Conservation (phyloP, 2,797 vertebrate species). For the Fratercula arctica region DNA sequence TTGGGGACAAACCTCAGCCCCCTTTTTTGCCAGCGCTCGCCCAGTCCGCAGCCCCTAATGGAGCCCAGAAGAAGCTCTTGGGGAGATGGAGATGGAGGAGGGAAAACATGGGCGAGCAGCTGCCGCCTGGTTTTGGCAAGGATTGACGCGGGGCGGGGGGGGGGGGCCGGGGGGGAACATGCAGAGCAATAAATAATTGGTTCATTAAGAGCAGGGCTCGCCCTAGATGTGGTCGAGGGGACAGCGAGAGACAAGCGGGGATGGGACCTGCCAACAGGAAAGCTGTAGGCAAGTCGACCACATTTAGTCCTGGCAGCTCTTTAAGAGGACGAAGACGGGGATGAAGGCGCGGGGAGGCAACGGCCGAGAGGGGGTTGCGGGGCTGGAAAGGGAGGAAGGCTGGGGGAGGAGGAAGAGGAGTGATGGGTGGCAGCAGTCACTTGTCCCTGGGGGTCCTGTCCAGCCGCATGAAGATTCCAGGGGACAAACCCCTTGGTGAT, state of each 20-base stretch:
- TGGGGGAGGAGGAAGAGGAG: background rate
- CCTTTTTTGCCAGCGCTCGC: background rate
- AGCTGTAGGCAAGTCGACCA: fast-evolving
- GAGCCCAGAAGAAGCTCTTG: background rate
- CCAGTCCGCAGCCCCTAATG: background rate
- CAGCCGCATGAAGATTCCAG: background rate
- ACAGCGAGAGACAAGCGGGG: background rate
- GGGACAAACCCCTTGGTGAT: background rate
- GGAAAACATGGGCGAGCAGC: background rate
- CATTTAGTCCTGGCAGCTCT: background rate
- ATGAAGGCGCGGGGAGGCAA: background rate
- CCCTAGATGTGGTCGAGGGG: background rate
- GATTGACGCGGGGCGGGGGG: background rate
- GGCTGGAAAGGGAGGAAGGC: background rate
- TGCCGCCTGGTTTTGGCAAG: background rate
- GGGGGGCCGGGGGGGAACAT: fast-evolving
- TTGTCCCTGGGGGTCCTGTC: background rate
- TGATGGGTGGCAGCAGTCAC: background rate
- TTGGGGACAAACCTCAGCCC: background rate
- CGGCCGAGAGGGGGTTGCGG: background rate
- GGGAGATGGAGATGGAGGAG: background rate
- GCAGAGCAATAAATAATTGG: slow-evolving; percentile 2
- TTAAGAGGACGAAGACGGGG: background rate
- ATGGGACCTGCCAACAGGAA: background rate
- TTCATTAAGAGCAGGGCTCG: background rate